These are phyloP conservation scores for Allacma fusca DNA, from an alignment of 2,888 invertebrate genomes.

Conservation along the genomic window DNA sequence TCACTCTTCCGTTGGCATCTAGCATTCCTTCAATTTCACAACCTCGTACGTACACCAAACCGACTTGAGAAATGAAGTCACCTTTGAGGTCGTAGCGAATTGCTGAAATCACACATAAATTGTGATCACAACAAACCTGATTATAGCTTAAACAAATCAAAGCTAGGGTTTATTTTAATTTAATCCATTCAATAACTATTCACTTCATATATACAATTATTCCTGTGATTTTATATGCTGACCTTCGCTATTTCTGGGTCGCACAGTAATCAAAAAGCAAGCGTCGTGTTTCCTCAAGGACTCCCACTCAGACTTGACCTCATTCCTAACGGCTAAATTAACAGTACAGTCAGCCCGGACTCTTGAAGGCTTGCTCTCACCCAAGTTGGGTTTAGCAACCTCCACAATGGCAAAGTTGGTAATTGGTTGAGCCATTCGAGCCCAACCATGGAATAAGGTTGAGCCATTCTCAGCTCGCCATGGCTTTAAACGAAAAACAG, in stretches of 20 bases:
- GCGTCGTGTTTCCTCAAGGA: conserved; percentile 96
- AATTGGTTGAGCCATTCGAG: conserved; percentile 96
- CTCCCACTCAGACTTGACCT: conserved; percentile 97
- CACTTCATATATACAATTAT: too few relatives aligned
- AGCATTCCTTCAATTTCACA: conserved; percentile 99
- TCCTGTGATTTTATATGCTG: conserved; percentile 32
- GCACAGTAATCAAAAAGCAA: conserved; percentile 92
- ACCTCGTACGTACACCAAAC: conserved; percentile 89
- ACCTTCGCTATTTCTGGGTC: conserved; percentile 81
- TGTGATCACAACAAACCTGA: too few relatives aligned
- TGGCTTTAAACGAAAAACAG: conserved; percentile 91
- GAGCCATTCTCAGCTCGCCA: conserved; percentile 89
- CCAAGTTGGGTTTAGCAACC: conserved; percentile 88
- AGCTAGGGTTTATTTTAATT: too few relatives aligned
- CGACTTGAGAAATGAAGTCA: conserved; percentile 87
- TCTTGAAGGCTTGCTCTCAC: conserved; percentile 93
- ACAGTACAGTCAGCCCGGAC: conserved; percentile 95
- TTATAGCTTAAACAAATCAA: too few relatives aligned
- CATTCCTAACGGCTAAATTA: conserved; percentile 86
- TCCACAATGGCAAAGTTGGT: conserved; percentile 92
- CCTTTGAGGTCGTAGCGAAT: conserved; percentile 59
- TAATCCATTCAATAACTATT: too few relatives aligned
- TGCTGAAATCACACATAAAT: conserved; percentile 45
- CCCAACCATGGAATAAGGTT: conserved; percentile 96
- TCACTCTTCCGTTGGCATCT: conserved; percentile 91